A percentile compares a stretch with the other conserved stretches of the same genome.
phyloP scores from a whole-genome alignment of 1,140 invertebrate species.

The Scaptomyza pallida region DNA sequence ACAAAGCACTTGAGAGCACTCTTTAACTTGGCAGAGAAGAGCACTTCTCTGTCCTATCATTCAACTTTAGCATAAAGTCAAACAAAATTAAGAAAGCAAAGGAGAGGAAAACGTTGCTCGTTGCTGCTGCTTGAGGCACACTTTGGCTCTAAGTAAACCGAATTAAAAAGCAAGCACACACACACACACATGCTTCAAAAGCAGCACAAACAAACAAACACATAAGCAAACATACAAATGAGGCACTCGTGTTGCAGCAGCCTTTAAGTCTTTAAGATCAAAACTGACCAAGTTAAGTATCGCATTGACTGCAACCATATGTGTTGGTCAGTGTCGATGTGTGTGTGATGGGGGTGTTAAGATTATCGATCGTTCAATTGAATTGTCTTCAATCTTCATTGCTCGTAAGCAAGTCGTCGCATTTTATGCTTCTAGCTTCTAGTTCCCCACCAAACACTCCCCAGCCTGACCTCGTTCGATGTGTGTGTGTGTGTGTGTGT shows the following conservation, averaged over 20 bases:
- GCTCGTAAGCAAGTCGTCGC: no score
- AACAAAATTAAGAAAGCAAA: conserved; percentile 72
- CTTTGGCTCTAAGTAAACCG: conserved; percentile 66
- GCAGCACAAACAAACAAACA: no score
- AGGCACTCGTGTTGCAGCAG: neutral
- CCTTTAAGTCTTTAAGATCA: conserved; percentile 56
- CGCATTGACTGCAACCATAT: conserved; percentile 34
- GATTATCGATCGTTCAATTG: conserved; percentile 83
- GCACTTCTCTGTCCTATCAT: conserved; percentile 66
- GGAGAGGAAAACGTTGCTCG: no score
- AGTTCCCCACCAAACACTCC: no score
- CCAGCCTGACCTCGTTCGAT: conserved; percentile 7
- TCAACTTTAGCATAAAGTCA: conserved; percentile 76
- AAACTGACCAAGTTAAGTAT: conserved; percentile 38
- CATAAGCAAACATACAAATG: no score
- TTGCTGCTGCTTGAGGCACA: conserved; percentile 47
- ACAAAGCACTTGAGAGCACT: conserved; percentile 61
- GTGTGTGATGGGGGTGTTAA: conserved; percentile 41
- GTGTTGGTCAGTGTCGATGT: conserved; percentile 72
- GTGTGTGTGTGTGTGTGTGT: conserved; percentile 29
- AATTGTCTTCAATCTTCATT: conserved; percentile 80
- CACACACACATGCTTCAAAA: neutral
- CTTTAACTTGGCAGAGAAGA: neutral
- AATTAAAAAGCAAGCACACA: conserved; percentile 60
- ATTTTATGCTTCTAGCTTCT: conserved; percentile 53